Base-by-base conservation (phyloP, 53 echinoderm and acorn worm genomes). In the Luidia sarsii region DNA sequence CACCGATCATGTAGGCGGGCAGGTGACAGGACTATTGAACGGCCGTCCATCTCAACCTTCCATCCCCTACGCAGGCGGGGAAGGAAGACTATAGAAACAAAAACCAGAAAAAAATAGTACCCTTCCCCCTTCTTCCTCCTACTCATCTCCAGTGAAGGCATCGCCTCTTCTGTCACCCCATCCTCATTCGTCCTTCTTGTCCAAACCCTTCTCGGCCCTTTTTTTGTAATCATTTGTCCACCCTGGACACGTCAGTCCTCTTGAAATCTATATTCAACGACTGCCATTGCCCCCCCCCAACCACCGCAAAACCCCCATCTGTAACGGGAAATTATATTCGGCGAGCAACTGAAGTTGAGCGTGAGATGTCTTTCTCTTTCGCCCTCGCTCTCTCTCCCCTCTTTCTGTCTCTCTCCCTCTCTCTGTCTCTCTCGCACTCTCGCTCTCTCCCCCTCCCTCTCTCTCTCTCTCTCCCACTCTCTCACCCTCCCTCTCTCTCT, bases 241-340 rank as follows among this genome's bases (percentile, higher is more conserved):
- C 38, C 38, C 38, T 65, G 35, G 38, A 37, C 14, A 9, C 65
- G 19, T 37, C 33, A 20, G 18, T 35, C 45, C 25, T 3, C 6
- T 4, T 15, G n/a, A 57, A 57, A 74, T 74, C 74, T 57, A 74
- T 74, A 74, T 74, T 57, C 56, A 28, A 57, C 51, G 39, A 25
- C 74, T 43, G 39, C 56, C 57, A 74, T 74, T 74, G 57, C 29
- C 57, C 29, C 57, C n/a, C 59, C 39, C 25, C 74, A 74, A 39
- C 45, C 74, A 56, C 33, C 39, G 39, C 15, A 30, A 43, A 74
- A 57, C 51, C 57, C 28, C 41, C 33, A 74, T 74, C 74, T 57
- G 74, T 74, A 57, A 74, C 74, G 74, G 74, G 74, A 74, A 74
- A 74, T 74, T 57, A 74, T 74, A 74, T 74, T 74, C 74, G 43